These are phyloP conservation scores for Pristionchus fissidentatus DNA, from an alignment of 2,888 invertebrate species.

Conservation along the genomic window DNA sequence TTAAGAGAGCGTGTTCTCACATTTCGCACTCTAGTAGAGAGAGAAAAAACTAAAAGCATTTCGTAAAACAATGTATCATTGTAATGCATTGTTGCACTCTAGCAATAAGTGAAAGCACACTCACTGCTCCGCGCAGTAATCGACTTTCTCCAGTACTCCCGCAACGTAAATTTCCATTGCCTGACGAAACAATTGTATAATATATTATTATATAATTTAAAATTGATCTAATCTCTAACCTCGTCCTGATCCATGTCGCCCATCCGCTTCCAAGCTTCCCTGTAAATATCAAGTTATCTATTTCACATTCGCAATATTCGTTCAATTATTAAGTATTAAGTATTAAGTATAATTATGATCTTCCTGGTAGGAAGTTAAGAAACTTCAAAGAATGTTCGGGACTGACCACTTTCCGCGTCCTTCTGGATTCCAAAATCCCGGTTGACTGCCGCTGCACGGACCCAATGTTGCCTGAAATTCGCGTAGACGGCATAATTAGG, in stretches of 20 bases:
- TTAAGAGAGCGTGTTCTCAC: too few relatives aligned
- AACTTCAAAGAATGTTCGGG: not conserved
- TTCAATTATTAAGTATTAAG: too few relatives aligned
- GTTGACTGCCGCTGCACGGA: not conserved
- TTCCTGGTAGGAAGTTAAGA: too few relatives aligned
- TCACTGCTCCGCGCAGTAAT: conserved; percentile 3
- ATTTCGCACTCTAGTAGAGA: too few relatives aligned
- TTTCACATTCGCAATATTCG: too few relatives aligned
- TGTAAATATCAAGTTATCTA: not conserved
- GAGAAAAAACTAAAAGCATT: too few relatives aligned
- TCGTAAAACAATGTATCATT: too few relatives aligned
- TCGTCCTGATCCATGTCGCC: not conserved
- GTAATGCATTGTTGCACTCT: too few relatives aligned
- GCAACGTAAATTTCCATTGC: conserved; percentile 12
- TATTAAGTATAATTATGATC: too few relatives aligned
- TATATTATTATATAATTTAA: not conserved
- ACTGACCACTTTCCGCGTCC: conserved; percentile 16
- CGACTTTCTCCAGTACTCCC: not conserved
- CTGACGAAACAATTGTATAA: too few relatives aligned
- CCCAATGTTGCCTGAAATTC: not conserved
- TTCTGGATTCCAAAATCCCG: not conserved
- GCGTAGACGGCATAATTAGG: too few relatives aligned
- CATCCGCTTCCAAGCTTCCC: conserved; percentile 1
- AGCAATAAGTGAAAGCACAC: too few relatives aligned
- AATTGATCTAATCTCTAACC: not conserved